These are phyloP conservation scores for Neoniphon sammara DNA, from an alignment of 2,797 vertebrate species.

Conservation along the genomic window DNA sequence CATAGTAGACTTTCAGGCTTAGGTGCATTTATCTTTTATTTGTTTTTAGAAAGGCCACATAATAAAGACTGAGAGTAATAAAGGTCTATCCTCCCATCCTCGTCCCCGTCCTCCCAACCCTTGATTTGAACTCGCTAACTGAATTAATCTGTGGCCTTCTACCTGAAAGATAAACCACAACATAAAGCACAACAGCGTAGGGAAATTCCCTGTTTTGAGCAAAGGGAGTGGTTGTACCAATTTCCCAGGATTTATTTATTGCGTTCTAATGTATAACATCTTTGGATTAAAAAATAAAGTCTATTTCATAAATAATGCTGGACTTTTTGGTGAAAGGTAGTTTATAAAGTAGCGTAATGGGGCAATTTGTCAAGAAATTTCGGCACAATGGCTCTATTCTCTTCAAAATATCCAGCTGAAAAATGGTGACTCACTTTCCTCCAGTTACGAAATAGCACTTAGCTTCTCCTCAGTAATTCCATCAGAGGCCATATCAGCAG, in stretches of 20 bases:
- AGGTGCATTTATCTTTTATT: conserved; percentile 24
- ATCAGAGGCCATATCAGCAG: too few relatives aligned
- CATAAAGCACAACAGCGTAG: neutral
- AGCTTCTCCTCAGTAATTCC: too few relatives aligned
- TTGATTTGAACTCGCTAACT: conserved; percentile 44
- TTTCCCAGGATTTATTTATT: neutral
- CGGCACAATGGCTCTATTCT: too few relatives aligned
- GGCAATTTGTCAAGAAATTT: too few relatives aligned
- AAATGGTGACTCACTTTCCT: too few relatives aligned
- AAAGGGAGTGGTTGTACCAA: neutral
- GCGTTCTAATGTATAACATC: too few relatives aligned
- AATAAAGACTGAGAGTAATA: conserved; percentile 23
- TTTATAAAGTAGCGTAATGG: too few relatives aligned
- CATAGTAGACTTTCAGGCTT: conserved; percentile 3
- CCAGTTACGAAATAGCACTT: too few relatives aligned
- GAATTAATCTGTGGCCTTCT: conserved; percentile 26
- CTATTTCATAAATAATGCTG: too few relatives aligned
- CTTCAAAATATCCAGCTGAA: too few relatives aligned
- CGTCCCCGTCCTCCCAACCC: neutral
- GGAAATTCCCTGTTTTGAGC: neutral
- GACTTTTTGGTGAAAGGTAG: too few relatives aligned
- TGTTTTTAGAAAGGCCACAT: conserved; percentile 32
- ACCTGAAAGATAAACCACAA: neutral
- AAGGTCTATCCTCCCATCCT: conserved; percentile 19
- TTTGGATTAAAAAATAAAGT: too few relatives aligned